phyloP scores from a whole-genome alignment of 2,797 vertebrate genomes.

The Pachyuromys duprasi region DNA sequence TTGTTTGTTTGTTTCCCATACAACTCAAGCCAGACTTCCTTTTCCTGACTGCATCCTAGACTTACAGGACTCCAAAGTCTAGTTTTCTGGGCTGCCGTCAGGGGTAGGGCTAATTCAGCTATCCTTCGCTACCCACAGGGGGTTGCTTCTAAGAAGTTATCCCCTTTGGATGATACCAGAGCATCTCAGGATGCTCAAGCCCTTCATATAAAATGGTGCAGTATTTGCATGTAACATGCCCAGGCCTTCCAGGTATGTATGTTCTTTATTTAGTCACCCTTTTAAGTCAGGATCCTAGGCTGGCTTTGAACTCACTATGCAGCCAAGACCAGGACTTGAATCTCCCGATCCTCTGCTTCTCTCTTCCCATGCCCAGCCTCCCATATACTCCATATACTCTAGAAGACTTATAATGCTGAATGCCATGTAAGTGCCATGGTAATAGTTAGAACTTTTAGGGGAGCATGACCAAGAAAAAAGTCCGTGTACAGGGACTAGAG shows the following conservation, averaged over 20 bases:
- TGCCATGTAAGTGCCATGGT: neutral
- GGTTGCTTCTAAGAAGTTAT: neutral
- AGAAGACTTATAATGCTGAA: neutral
- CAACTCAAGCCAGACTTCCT: neutral
- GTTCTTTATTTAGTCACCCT: neutral
- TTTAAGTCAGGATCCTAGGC: neutral
- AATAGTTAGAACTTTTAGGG: neutral
- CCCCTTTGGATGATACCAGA: neutral
- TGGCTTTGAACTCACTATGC: neutral
- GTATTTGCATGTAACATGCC: neutral
- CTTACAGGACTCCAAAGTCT: neutral
- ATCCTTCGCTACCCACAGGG: neutral
- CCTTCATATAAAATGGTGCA: neutral
- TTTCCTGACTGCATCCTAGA: neutral
- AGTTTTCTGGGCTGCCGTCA: neutral
- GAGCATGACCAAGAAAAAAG: neutral
- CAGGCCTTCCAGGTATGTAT: too few species aligned
- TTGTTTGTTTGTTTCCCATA: neutral
- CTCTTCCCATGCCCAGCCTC: too few species aligned
- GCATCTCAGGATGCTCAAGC: neutral
- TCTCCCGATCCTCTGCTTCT: neutral
- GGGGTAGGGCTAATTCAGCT: neutral
- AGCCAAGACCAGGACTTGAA: neutral
- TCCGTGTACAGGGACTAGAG: too few species aligned
- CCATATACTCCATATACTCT: neutral